A percentile compares a stretch with the other conserved stretches of the same genome.
These are phyloP conservation scores for Clavelina lepadiformis DNA, from an alignment of 23 tunicate species.

Conservation along the genomic window DNA sequence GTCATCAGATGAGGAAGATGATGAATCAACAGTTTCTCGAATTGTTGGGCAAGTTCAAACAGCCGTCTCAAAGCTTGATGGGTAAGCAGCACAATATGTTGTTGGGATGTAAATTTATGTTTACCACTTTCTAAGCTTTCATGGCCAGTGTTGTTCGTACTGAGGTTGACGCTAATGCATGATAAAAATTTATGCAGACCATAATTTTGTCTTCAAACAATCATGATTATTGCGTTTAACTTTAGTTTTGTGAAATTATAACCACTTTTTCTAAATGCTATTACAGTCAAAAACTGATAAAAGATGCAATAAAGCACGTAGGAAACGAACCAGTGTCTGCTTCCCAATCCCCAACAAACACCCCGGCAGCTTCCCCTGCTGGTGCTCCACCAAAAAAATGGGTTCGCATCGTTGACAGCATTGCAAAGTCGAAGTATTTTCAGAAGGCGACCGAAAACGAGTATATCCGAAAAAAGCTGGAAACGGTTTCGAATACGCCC, in stretches of 20 bases:
- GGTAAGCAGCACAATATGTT: conserved; percentile 3
- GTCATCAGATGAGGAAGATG: conserved; percentile 93
- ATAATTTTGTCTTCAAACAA: too few relatives aligned
- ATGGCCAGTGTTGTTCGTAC: too few relatives aligned
- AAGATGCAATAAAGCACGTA: conserved; percentile 17
- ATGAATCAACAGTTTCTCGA: conserved; percentile 47
- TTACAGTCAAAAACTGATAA: conserved; percentile 29
- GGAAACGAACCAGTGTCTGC: conserved; percentile 25
- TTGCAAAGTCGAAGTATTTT: conserved; percentile 76
- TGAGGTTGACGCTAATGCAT: too few relatives aligned
- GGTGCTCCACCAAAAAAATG: conserved; percentile 49
- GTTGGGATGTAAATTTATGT: not conserved
- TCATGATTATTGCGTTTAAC: too few relatives aligned
- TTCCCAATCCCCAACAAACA: not conserved
- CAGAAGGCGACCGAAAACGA: conserved; percentile 68
- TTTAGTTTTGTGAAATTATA: too few relatives aligned
- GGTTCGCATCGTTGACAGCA: conserved; percentile 75
- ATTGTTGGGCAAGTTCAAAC: conserved; percentile 52
- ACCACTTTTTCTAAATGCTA: too few relatives aligned
- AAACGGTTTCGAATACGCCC: conserved; percentile 91
- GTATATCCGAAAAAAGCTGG: conserved; percentile 71
- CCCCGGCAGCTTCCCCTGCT: not conserved
- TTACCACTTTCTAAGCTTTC: not conserved
- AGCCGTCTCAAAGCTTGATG: conserved; percentile 46
- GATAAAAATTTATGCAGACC: too few relatives aligned